Base-by-base conservation (phyloP, 2,888 invertebrate species). In the Melangyna quadrimaculata region DNA sequence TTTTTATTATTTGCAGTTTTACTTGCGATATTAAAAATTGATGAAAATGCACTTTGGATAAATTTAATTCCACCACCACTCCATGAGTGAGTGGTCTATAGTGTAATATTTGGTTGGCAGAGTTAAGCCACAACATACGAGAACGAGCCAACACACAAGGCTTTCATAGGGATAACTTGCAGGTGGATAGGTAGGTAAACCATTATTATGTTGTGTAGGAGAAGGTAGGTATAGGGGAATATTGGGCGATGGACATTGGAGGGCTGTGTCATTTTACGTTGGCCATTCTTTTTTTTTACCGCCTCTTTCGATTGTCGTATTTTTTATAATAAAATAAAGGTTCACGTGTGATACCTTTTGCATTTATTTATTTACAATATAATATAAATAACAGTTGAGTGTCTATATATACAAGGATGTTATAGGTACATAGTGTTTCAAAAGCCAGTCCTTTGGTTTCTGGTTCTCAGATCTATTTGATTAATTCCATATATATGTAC, bases 11-110 rank as follows among this genome's bases (percentile, higher is more conserved):
- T 63, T 69, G 22, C 63, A 72, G 73, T 77, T 77, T 81, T 80
- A 67, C 81, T 77, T 81, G 77, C 40, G 73, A 24, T 59, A 86
- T 86, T 81, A 86, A 86, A 86, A 81, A 86, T 86, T 81, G 86
- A 86, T 86, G 86, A 77, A 86, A 86, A 81, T 86, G 86, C 86
- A 81, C 81, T 86, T 81, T 86, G 77, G 86, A 81, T 73, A 78
- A 86, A 86, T 86, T 86, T 86, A 78, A 86, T 86, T 81, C 77
- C 72, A 70, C 77, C 81, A 77, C 48, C 78, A 78, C 67, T 35
- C 51, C 71, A 69, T 43, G 69, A 82, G 67, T 43, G 69, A 82
- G 67, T 61, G 65, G 78, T 32, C 22, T 67, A n/a, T n/a, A 27
- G 65, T 48, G 43, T 75, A 70, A 61, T 65, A 37, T 61, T 72